Evolutionary conservation across 2,113 vertebrate species (phyloP).

Genomic region (Equus przewalskii): DNA sequence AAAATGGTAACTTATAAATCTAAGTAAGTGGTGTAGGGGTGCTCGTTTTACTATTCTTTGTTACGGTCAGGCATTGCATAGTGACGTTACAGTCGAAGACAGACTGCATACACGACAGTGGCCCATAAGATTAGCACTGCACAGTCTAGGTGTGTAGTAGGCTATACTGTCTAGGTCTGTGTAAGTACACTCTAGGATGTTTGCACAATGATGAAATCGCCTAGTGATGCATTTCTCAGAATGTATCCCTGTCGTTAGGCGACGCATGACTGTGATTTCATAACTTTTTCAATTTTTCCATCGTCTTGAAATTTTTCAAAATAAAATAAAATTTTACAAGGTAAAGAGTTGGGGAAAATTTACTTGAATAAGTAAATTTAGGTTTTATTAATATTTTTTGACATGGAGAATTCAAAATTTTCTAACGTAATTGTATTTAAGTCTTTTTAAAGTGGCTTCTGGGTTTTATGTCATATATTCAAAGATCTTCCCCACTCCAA

Average conservation of each 20-base stretch:
- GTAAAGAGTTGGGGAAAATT: neutral
- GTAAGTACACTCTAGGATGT: too few relatives aligned
- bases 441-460: neutral
- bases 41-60: neutral
- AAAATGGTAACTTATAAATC: neutral
- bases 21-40: neutral
- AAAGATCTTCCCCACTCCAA: neutral
- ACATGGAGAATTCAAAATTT: neutral
- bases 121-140: too few relatives aligned
- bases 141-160: too few relatives aligned
- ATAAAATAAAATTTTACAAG: neutral
- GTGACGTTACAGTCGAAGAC: too few relatives aligned
- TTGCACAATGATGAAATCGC: too few relatives aligned
- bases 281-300: neutral
- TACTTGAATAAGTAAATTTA: neutral
- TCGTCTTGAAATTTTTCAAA: constrained; percentile 16
- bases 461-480: neutral
- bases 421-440: neutral
- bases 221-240: too few relatives aligned
- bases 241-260: too few relatives aligned
- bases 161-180: too few relatives aligned
- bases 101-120: too few relatives aligned
- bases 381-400: constrained; percentile 4
- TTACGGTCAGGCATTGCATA: too few relatives aligned
- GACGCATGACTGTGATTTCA: too few relatives aligned